Conservation (phyloP, 1,140 invertebrate species). For the Bombus sibiricus region DNA sequence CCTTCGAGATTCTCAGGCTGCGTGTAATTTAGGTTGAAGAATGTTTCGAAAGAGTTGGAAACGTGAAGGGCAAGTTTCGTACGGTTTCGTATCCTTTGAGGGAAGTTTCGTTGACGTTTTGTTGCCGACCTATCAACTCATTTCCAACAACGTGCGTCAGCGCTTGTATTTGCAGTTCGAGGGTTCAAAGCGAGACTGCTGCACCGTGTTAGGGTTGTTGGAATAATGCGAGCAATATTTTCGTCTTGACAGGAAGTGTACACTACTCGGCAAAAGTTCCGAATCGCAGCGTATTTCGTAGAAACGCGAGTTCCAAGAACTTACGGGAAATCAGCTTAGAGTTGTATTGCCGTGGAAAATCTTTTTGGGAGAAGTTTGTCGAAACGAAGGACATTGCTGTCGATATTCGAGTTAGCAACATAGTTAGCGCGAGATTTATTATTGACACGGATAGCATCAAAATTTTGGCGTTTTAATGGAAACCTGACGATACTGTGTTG, state of each 20-base stretch:
- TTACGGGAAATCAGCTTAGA: background rate
- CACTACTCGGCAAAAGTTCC: background rate
- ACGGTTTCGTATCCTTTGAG: background rate
- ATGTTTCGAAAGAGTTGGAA: background rate
- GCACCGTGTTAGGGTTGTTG: background rate
- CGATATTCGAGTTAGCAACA: background rate
- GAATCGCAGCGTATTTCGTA: background rate
- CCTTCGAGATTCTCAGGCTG: background rate
- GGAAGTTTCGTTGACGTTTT: background rate
- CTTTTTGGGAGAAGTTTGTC: background rate
- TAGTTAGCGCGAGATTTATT: too few species aligned
- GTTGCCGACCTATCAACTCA: conserved; percentile 4
- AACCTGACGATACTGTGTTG: too few species aligned
- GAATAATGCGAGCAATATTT: background rate
- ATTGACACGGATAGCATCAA: too few species aligned
- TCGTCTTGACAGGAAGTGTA: background rate
- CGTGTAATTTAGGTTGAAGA: background rate
- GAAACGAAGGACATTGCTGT: background rate
- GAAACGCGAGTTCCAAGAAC: background rate
- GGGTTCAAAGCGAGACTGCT: background rate
- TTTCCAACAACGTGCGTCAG: too few species aligned
- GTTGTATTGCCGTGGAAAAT: background rate
- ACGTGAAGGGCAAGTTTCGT: too few species aligned
- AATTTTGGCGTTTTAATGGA: background rate
- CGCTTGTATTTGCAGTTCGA: background rate